Base-by-base conservation (phyloP, 1,140 invertebrate species). In the Eulimnadia texana region DNA sequence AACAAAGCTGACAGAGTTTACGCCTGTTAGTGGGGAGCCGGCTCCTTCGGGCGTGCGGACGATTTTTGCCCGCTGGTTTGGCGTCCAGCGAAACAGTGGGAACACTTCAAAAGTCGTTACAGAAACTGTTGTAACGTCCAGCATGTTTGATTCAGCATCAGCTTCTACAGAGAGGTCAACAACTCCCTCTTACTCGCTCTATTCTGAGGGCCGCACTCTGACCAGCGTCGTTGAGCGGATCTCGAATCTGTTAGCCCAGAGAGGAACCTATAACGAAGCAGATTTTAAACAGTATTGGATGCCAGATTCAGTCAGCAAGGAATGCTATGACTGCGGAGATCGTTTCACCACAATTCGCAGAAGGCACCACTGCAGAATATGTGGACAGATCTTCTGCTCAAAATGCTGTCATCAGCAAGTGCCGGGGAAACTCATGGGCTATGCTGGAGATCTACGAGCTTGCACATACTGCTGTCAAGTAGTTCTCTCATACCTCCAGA, bases 341-440 rank as follows among this genome's bases (percentile, higher is more conserved):
- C 84, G 90, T 69, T 99, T 99, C 72, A 94, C 90, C 16, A 89
- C 93, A 11, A 89, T 98, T 70, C 77, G 91, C 23, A 79, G 95
- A 9, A 80, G 87, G 62, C 95, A 98, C 73, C 95, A 99, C 72
- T 98, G 95, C 71, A 79, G 95, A 11, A 82, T 95, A 0, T 97
- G 93, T 73, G 93, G 93, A 0, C 93, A 96, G 76, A 97, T 98
- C 68, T 99, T 99, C 74, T 99, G 95, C 72, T 90, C 89, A n/a
- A 82, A 87, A 67, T 98, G 94, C 71, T 98, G 93, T 69, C 93
- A 89, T 67, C 89, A 95, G 75, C 86, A 93, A 72, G 89, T 98
- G 60, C 90, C 93, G 64, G 93, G 93, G 60, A 87, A 85, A 76
- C 84, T 92, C 51, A 86, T 93, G 72, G 85, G 86, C 9, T 88